A percentile compares a stretch with the other conserved stretches of the same genome.
phyloP scores from a whole-genome alignment of 2,113 vertebrate species.

The Amblyopsis rosae region DNA sequence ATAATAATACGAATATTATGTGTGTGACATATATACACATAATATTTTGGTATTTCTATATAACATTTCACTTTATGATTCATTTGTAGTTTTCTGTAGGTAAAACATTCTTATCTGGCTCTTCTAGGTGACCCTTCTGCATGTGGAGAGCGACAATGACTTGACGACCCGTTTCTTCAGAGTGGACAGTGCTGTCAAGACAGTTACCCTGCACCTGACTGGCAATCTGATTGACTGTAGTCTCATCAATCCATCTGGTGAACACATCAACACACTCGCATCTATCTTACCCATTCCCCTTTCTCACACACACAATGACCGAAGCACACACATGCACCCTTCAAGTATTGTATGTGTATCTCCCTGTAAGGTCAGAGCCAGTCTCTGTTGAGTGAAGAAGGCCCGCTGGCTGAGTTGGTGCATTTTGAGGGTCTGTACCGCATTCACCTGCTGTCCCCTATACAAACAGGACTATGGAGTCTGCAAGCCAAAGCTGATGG shows the following conservation, averaged over 20 bases:
- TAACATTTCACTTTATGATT: too few species aligned
- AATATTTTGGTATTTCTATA: neutral
- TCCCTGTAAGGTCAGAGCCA: constrained; percentile 61
- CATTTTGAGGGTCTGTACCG: constrained; percentile 76
- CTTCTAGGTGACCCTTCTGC: constrained; percentile 81
- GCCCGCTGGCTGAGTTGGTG: constrained; percentile 60
- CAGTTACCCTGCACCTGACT: constrained; percentile 74
- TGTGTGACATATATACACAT: neutral
- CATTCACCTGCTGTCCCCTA: constrained; percentile 70
- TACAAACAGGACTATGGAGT: constrained; percentile 77
- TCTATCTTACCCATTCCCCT: neutral
- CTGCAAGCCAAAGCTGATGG: constrained; percentile 66
- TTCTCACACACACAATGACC: too few species aligned
- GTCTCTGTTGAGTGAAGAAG: constrained; percentile 57
- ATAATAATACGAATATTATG: too few species aligned
- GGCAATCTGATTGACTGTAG: constrained; percentile 71
- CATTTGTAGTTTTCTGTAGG: neutral
- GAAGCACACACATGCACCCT: neutral
- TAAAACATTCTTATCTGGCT: neutral
- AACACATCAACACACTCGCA: neutral
- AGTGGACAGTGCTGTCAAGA: constrained; percentile 76
- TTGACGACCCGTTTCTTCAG: constrained; percentile 68
- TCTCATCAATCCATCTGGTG: constrained; percentile 78
- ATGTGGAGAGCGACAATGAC: constrained; percentile 60
- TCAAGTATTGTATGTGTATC: neutral